These are phyloP conservation scores for Rhea pennata DNA, from an alignment of 2,113 vertebrate genomes.

Conservation along the genomic window DNA sequence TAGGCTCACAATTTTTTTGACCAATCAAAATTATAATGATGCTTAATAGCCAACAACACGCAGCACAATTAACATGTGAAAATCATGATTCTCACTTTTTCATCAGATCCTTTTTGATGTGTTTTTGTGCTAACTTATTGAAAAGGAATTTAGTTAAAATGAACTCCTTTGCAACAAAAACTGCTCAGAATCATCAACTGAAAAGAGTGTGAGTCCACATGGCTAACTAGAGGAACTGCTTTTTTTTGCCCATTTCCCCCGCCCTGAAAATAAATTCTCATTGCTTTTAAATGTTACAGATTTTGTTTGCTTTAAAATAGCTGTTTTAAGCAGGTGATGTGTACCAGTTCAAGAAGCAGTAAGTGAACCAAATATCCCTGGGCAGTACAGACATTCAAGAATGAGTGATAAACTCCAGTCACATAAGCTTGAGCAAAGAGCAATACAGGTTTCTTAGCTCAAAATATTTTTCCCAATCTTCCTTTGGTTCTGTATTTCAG, in stretches of 20 bases:
- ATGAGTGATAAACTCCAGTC: not conserved
- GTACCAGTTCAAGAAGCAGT: not conserved
- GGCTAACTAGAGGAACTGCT: not conserved
- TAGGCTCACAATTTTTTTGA: not conserved
- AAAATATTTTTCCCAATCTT: not conserved
- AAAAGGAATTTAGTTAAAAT: not conserved
- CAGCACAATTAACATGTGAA: not conserved
- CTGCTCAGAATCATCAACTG: not conserved
- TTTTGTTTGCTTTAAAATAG: conserved; percentile 10
- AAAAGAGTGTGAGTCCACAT: not conserved
- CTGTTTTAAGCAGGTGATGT: not conserved
- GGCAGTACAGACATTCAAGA: not conserved
- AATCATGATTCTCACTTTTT: not conserved
- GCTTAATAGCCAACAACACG: not conserved
- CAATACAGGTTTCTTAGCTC: not conserved
- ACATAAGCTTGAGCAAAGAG: not conserved
- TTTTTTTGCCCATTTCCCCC: not conserved
- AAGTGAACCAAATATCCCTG: conserved; percentile 37
- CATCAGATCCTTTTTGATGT: not conserved
- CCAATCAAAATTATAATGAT: not conserved
- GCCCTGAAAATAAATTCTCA: not conserved
- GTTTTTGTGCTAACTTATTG: not conserved
- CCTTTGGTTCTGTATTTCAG: not conserved
- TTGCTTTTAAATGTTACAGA: not conserved
- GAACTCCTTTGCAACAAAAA: not conserved